phyloP scores from a whole-genome alignment of 2,888 invertebrate species.

The Synanthedon tipuliformis region DNA sequence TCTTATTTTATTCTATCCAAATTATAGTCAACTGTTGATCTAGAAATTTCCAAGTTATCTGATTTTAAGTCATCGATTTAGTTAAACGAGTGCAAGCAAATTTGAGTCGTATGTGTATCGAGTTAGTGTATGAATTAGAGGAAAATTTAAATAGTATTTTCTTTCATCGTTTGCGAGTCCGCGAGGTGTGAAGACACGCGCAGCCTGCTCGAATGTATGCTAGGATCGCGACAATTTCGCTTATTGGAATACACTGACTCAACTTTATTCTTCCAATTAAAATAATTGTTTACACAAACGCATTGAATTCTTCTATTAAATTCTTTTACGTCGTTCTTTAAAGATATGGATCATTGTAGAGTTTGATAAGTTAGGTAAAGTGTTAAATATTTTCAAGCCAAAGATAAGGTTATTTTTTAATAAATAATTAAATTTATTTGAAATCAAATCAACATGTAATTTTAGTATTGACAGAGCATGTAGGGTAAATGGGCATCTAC shows the following conservation, averaged over 20 bases:
- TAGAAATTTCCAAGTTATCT: constrained; percentile 51
- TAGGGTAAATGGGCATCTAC: too few relatives aligned
- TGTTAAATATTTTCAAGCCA: too few relatives aligned
- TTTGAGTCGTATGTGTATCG: constrained; percentile 19
- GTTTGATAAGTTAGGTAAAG: too few relatives aligned
- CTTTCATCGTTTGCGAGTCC: constrained; percentile 11
- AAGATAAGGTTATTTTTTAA: too few relatives aligned
- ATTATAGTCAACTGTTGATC: constrained; percentile 46
- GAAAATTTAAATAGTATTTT: constrained; percentile 6
- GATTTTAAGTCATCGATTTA: constrained; percentile 25
- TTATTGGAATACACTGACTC: constrained; percentile 48
- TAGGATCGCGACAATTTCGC: constrained; percentile 55
- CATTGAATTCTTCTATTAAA: neutral
- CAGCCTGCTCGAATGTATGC: constrained; percentile 20
- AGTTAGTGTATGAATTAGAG: constrained; percentile 11
- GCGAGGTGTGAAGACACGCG: constrained; percentile 50
- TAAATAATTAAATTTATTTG: too few relatives aligned
- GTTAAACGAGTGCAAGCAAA: constrained; percentile 4
- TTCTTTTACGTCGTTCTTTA: neutral
- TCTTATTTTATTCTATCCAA: constrained; percentile 21
- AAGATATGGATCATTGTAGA: too few relatives aligned
- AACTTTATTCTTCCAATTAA: constrained; percentile 55
- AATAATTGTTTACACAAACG: constrained; percentile 27
- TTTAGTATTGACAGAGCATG: too few relatives aligned
- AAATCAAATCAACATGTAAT: too few relatives aligned